Evolutionary conservation across 2,113 vertebrate species (phyloP), one percentile per base, ranked within the genome.

Genomic region (Forbesichthys agassizii): DNA sequence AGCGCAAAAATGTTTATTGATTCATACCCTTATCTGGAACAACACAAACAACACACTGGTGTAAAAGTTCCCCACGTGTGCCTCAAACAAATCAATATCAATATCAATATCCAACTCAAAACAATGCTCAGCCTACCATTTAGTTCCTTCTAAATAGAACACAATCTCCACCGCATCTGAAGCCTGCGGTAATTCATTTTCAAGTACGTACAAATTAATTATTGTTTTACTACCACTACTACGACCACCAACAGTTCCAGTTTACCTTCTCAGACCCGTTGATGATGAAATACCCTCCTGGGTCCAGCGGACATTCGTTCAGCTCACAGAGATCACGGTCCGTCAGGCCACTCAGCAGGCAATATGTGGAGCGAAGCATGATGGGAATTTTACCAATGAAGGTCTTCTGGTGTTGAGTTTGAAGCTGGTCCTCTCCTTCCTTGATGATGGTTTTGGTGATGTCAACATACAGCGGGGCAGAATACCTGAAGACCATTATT

Each of bases 381-480:
- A 99, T 99, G 69, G 98, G 98, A 84, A 99, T 99, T 78, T 99
- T 99, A 12, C 98, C 98, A 56, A 99, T 99, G 69, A 98, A 99
- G 0, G 97, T 99, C 77, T 99, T 99, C 92, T 99, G 98, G 86
- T 99, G 98, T 67, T 99, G 98, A 0, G 98, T 99, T 87, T 96
- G 96, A 68, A 98, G 88, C 64, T 98, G 98, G 54, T 99, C 98
- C 77, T 99, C 98, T 0, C 98, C 98, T 84, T 99, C 96, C 74
- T 98, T 99, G 71, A 99, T 97, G 84, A 99, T 96, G 11, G 98
- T 99, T 88, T 99, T 99, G 2, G 97, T 99, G 89, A 99, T 98
- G 84, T 99, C 98, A 57, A 99, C 98, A 46, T 99, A 99, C 52
- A 99, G 88, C 0, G 98, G 98, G 3, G 98, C 98, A 0, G 98